Evolutionary conservation across 2,888 invertebrate genomes (phyloP), one percentile per base, ranked within the genome.

Genomic region (Lochmaea crataegi): DNA sequence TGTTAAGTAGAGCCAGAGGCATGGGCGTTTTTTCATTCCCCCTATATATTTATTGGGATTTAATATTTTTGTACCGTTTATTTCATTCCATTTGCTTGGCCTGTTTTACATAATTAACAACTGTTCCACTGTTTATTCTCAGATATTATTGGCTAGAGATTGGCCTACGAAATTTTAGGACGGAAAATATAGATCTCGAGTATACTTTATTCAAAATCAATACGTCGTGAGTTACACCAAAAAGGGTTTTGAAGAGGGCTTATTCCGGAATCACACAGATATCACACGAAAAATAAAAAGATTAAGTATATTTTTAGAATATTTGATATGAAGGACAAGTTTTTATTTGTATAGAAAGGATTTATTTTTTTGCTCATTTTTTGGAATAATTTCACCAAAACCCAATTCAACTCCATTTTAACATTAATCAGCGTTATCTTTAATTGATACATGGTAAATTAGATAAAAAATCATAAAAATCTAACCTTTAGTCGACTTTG

Each of bases 181-280:
- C 0, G 1, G 45, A 4, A n/a, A 48, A 48, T 48, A 14, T 6
- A 48, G 12, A 5, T 48, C 48, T 48, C n/a, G 9, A 66, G 41
- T 66, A 26, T 26, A 26, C 16, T 67, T 58, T 58, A 48, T 58
- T n/a, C 11, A 58, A 67, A 67, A 67, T 67, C 67, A 48, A 67
- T 67, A 58, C 9, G 9, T 26, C 58, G n/a, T 58, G 48, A 67
- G 60, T 60, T 67, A 45, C 18, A 56, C 57, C 57, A 60, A 16
- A n/a, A 67, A 67, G 60, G 67, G 45, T 67, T 67, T 67, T 57
- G 66, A 57, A 66, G 42, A 57, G 66, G 66, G 57, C 57, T 66
- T 67, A 67, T 58, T 67, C n/a, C 32, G 58, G 45, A 48, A 60
- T 67, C 67, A 60, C 60, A 67, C 48, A n/a, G 38, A 58, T 58